A percentile compares a stretch with the other conserved stretches of the same genome.
Conservation (phyloP, 2,888 invertebrate species). For the Latrodectus elegans region DNA sequence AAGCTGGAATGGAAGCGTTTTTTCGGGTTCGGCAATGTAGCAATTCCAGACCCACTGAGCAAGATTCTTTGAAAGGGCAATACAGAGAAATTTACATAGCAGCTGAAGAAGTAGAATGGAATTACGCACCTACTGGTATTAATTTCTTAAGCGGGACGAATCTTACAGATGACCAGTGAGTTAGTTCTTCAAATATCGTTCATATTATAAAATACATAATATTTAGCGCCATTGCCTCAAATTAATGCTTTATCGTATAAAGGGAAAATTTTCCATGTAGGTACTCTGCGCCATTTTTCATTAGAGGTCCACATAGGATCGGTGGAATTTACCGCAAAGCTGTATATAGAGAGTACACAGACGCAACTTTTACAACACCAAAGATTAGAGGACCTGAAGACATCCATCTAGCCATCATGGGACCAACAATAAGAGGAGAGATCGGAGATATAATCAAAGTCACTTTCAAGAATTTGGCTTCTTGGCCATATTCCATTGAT, state of each 20-base stretch:
- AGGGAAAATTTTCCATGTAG: constrained; percentile 18
- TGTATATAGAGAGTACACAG: constrained; percentile 68
- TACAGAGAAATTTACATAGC: constrained; percentile 68
- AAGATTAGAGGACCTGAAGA: constrained; percentile 49
- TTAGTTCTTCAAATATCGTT: background rate
- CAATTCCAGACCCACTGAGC: constrained; percentile 27
- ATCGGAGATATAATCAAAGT: constrained; percentile 72
- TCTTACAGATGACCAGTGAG: constrained; percentile 63
- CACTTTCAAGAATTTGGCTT: constrained; percentile 67
- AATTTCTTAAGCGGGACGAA: constrained; percentile 66
- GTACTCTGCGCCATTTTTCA: constrained; percentile 53
- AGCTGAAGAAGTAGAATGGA: constrained; percentile 70
- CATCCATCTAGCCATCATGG: constrained; percentile 69
- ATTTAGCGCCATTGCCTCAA: too few species aligned
- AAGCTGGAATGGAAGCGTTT: constrained; percentile 67
- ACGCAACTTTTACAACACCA: constrained; percentile 61
- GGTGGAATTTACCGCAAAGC: constrained; percentile 70
- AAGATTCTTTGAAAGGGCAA: constrained; percentile 37
- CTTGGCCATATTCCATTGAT: constrained; percentile 65
- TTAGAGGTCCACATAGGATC: constrained; percentile 50
- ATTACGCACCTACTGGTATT: constrained; percentile 69
- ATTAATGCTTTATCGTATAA: background rate
- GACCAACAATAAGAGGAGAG: constrained; percentile 73
- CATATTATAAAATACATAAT: too few species aligned
- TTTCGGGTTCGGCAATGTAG: constrained; percentile 56